Base-by-base conservation (phyloP, 1,140 invertebrate genomes). In the Ceratosolen solmsi region DNA sequence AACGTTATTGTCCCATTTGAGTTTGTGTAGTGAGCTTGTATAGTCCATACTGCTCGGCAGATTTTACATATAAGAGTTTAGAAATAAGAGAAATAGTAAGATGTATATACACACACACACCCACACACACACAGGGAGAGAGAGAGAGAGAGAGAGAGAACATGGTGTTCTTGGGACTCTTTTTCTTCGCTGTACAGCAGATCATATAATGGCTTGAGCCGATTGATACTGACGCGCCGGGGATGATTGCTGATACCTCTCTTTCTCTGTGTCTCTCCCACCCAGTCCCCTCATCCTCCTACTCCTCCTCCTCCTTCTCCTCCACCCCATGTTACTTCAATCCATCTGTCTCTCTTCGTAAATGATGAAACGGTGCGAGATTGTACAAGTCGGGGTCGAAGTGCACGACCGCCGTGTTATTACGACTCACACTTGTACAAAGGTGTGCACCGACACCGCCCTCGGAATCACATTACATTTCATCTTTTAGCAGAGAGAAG, bases 391-490 rank as follows among this genome's bases (percentile, higher is more conserved):
- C 17, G 80, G 83, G 89, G 89, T 91, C 87, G 87, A 82, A 89
- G 89, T 88, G 86, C 89, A 87, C 87, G 84, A 72, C 87, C 78
- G 87, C 89, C 84, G 86, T 91, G 86, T 91, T 89, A 91, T 91
- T 91, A 91, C 87, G 87, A 86, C 89, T 91, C 89, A 89, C 89
- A 91, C 90, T 90, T 90, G 90, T 88, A 89, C 83, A 82, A 75
- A 82, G 73, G 22, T 25, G 76, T 38, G 20, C 49, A 13, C 27
- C 71, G 27, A 54, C 9, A 56, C 56, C 56, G 54, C 27, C 56
- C 27, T 46, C 20, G 22, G 33, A 76, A 63, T 46, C 30, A 36
- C 38, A 80, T 49, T 84, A 58, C 51, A 78, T 81, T 84, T 83
- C 27, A 74, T 78, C 74, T 46, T 72, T 72, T 73, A 60, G 36